phyloP scores from a whole-genome alignment of 2,888 invertebrate genomes.

The Bembecia ichneumoniformis region DNA sequence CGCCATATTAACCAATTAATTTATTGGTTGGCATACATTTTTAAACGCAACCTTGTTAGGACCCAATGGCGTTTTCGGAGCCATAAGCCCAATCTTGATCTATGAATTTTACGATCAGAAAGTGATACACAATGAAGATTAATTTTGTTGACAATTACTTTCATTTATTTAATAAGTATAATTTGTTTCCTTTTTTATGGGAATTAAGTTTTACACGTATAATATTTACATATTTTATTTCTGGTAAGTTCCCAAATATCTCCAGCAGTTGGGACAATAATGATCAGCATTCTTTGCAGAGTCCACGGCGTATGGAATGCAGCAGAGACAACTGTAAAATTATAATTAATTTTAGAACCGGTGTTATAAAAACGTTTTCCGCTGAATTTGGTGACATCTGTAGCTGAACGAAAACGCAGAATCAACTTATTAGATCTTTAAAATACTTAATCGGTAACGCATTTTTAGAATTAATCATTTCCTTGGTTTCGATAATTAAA shows the following conservation, averaged over 20 bases:
- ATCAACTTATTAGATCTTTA: not conserved
- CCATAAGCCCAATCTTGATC: no score
- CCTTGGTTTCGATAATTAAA: no score
- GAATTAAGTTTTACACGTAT: not conserved
- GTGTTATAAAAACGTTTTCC: not conserved
- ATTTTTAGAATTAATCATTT: not conserved
- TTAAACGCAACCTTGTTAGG: no score
- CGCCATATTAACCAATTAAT: no score
- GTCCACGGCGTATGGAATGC: slow-evolving; percentile 38
- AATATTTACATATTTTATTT: slow-evolving; percentile 17
- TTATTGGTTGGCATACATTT: no score
- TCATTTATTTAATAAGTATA: no score
- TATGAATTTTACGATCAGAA: no score
- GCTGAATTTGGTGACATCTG: no score
- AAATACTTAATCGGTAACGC: not conserved
- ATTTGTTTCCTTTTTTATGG: not conserved
- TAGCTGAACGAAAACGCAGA: no score
- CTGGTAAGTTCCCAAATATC: slow-evolving; percentile 46
- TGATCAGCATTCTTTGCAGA: slow-evolving; percentile 51
- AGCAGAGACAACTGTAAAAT: slow-evolving; percentile 42
- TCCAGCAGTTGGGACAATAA: slow-evolving; percentile 50
- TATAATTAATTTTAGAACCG: not conserved
- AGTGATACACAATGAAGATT: no score
- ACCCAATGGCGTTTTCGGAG: no score
- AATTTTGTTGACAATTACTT: no score